Evolutionary conservation across 2,888 invertebrate genomes (phyloP), one percentile per base, ranked within the genome.

Genomic region (Pandemis cinnamomeana): DNA sequence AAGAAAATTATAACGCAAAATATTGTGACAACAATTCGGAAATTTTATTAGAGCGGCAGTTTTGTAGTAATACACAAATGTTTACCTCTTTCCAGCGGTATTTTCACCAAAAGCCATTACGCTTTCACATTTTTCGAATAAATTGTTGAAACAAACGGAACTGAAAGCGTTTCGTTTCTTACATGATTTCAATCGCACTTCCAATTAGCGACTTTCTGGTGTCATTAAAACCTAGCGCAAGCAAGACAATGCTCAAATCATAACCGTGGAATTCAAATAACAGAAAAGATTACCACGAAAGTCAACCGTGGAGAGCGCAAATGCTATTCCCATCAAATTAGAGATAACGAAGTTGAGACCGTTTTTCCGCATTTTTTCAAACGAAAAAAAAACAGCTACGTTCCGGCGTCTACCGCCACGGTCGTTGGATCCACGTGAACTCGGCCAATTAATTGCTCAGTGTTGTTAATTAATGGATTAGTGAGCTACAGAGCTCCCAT

Each of bases 401-500:
- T 79, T 81, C 79, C 76, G 79, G 74, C 75, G 77, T 76, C 71
- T 74, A 74, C 78, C 79, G 81, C 81, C 80, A 82, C 84, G 84
- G 83, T 85, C 78, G 78, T 78, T 82, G 82, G 71, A 75, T 80
- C 82, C 83, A 83, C 86, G 86, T 84, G 87, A 90, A 89, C 84
- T 80, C 80, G 81, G 82, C 85, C 84, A 90, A 89, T 90, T 89
- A 91, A 86, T 82, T 77, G 82, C 80, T 78, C 76, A 77, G 74
- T 74, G 77, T 72, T 80, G 81, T 81, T 88, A 88, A 89, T 88
- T 84, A 89, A 85, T 86, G 83, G 80, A 85, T 86, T 85, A 82
- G 78, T 76, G 78, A 79, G 77, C 60, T 70, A n/a, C 44, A 61
- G 46, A 53, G 53, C 66, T 42, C 53, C 70, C 69, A 58, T 53